phyloP scores from a whole-genome alignment of 1,140 invertebrate species.

The Pseudomyrmex dendroicus region DNA sequence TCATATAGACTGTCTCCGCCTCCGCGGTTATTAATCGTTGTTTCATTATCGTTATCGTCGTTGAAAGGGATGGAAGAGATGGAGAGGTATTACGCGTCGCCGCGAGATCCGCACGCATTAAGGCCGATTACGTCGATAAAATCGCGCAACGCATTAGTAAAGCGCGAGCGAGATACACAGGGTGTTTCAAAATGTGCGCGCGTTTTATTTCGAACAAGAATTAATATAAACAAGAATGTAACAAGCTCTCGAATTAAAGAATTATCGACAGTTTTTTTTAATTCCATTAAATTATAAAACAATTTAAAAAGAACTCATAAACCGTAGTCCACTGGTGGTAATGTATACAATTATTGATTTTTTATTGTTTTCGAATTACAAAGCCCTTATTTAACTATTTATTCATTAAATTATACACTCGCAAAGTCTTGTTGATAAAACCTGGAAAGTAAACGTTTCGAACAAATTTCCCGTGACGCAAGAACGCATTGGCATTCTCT shows the following conservation, averaged over 20 bases:
- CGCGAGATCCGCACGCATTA: constrained; percentile 59
- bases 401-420: too few species aligned
- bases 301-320: too few species aligned
- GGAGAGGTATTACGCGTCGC: constrained; percentile 30
- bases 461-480: too few species aligned
- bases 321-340: too few species aligned
- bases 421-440: neutral
- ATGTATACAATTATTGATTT: too few species aligned
- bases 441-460: neutral
- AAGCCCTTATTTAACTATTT: too few species aligned
- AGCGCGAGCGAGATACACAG: neutral
- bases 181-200: neutral
- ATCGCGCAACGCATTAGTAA: constrained; percentile 57
- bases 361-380: too few species aligned
- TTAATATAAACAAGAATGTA: too few species aligned
- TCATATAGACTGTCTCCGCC: constrained; percentile 43
- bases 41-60: constrained; percentile 58
- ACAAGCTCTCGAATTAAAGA: too few species aligned
- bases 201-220: neutral
- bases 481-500: too few species aligned
- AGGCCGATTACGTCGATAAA: constrained; percentile 63
- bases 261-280: neutral
- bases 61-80: neutral
- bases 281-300: neutral
- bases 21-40: constrained; percentile 57